phyloP scores from a whole-genome alignment of 2,888 invertebrate genomes.

The Steinernema scapterisci region DNA sequence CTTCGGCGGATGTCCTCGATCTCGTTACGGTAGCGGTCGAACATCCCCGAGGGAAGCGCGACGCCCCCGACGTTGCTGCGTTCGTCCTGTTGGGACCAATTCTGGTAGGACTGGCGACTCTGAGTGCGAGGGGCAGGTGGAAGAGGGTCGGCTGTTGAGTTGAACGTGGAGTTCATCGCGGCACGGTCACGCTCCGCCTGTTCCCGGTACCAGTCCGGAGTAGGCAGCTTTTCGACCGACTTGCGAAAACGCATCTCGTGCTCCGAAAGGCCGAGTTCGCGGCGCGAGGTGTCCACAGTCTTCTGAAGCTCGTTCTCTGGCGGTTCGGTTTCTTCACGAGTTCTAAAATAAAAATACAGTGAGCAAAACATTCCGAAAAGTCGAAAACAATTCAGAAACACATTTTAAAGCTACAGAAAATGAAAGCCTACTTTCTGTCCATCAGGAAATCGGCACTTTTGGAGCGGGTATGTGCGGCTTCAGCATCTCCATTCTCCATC shows the following conservation, averaged over 20 bases:
- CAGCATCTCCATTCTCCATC: constrained; percentile 39
- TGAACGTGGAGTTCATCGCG: constrained; percentile 9
- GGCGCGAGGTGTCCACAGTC: constrained; percentile 45
- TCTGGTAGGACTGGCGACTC: constrained; percentile 4
- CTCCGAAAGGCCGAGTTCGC: constrained; percentile 51
- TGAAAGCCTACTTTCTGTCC: constrained; percentile 62
- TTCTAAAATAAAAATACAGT: constrained; percentile 47
- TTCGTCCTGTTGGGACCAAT: constrained; percentile 29
- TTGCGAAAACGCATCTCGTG: constrained; percentile 67
- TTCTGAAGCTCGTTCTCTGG: constrained; percentile 68
- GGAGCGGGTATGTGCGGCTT: constrained; percentile 59
- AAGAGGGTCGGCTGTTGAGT: constrained; percentile 9
- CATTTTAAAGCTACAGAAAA: too few relatives aligned
- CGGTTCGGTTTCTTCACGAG: constrained; percentile 63
- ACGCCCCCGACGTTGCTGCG: constrained; percentile 49
- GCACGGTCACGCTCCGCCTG: constrained; percentile 35
- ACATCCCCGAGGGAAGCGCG: constrained; percentile 64
- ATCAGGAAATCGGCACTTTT: constrained; percentile 67
- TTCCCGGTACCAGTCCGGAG: constrained; percentile 66
- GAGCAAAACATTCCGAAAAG: not conserved
- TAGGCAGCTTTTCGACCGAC: constrained; percentile 61
- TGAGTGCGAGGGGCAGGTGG: constrained; percentile 18
- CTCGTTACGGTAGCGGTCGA: constrained; percentile 66
- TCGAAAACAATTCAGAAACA: not conserved
- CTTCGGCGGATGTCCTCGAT: constrained; percentile 65